A percentile compares a stretch with the other conserved stretches of the same genome.
Evolutionary conservation across 2,113 vertebrate genomes (phyloP).

Genomic region (Amazona guildingii): DNA sequence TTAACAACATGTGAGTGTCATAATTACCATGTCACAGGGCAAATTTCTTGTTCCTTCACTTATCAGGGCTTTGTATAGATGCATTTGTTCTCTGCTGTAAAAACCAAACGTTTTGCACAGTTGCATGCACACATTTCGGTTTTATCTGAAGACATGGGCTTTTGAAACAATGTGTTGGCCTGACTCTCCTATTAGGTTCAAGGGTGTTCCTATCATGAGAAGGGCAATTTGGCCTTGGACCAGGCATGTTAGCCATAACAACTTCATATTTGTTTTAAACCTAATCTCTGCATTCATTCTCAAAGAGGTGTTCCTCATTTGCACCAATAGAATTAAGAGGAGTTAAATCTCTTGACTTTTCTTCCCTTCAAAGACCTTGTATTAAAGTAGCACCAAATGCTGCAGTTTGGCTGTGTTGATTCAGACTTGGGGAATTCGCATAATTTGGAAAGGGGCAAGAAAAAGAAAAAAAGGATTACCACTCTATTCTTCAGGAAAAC

Average conservation of each 20-base stretch:
- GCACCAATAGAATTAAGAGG: background rate
- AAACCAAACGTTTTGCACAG: background rate
- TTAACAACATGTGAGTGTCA: background rate
- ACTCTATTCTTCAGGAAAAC: background rate
- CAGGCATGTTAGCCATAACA: background rate
- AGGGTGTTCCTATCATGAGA: background rate
- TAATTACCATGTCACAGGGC: background rate
- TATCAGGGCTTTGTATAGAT: background rate
- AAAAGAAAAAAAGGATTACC: background rate
- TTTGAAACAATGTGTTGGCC: background rate
- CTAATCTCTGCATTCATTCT: background rate
- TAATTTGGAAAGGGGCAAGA: background rate
- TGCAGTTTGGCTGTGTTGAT: background rate
- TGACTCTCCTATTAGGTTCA: background rate
- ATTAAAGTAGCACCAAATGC: background rate
- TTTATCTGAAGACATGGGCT: background rate
- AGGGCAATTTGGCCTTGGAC: background rate
- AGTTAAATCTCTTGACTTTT: background rate
- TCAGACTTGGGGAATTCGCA: background rate
- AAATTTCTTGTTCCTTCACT: background rate
- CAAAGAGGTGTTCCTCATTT: accelerated
- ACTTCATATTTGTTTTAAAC: background rate
- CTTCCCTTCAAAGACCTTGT: background rate
- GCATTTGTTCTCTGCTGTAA: background rate
- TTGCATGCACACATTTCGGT: background rate